These are phyloP conservation scores for Herpetotheres cachinnans DNA, from an alignment of 2,113 vertebrate species.

Conservation along the genomic window DNA sequence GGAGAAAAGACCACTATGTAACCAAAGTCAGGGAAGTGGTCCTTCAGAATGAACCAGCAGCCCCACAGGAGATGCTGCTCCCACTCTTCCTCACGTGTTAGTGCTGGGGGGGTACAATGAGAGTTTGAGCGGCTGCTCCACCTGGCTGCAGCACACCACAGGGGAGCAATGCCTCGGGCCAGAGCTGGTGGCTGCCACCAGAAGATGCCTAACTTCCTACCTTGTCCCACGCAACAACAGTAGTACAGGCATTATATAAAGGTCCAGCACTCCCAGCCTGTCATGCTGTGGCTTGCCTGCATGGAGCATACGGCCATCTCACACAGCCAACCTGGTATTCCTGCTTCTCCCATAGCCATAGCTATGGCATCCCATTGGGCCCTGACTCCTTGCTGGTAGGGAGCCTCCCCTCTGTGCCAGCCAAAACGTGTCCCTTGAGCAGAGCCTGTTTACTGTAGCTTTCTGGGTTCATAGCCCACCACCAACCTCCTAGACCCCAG, in stretches of 20 bases:
- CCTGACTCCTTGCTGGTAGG: background rate
- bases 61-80: rapidly evolving
- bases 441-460: background rate
- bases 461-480: background rate
- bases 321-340: background rate
- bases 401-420: background rate
- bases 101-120: background rate
- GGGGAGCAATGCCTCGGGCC: background rate
- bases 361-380: background rate
- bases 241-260: background rate
- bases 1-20: background rate
- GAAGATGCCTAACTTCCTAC: background rate
- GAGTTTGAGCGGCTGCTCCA: background rate
- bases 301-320: rapidly evolving
- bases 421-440: background rate
- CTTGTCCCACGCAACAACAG: background rate
- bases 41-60: background rate
- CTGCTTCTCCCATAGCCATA: background rate
- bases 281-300: background rate
- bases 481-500: background rate
- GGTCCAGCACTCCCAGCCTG: background rate
- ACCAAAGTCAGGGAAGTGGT: background rate
- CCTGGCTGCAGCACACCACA: background rate
- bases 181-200: background rate
- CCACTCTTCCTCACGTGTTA: background rate